A percentile compares a stretch with the other conserved stretches of the same genome.
These are phyloP conservation scores for Melanotaenia pygmaea DNA, from an alignment of 2,797 vertebrate genomes.

Conservation along the genomic window DNA sequence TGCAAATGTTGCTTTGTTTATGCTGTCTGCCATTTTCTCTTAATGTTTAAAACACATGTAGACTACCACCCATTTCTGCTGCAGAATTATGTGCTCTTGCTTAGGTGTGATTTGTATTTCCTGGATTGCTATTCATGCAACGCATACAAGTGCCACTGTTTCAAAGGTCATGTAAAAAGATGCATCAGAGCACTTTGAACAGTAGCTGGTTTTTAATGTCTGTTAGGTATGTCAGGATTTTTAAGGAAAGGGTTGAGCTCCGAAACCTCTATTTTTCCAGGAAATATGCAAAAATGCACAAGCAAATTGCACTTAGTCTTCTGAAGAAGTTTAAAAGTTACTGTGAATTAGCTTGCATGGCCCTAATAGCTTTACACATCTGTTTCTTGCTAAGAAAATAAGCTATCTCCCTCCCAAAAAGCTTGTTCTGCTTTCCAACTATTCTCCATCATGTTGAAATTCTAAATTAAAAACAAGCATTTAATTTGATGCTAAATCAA, in stretches of 20 bases:
- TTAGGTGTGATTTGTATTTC: neutral
- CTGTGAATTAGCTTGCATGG: no score
- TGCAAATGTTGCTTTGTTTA: neutral
- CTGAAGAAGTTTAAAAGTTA: neutral
- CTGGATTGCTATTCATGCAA: neutral
- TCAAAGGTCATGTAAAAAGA: neutral
- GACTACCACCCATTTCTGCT: neutral
- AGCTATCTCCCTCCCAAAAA: neutral
- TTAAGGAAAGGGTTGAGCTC: no score
- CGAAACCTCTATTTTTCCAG: no score
- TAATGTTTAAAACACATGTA: neutral
- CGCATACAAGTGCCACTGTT: neutral
- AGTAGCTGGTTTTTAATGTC: neutral
- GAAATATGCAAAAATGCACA: no score
- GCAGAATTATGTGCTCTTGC: neutral
- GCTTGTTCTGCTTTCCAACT: neutral
- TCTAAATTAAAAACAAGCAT: neutral
- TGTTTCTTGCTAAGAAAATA: neutral
- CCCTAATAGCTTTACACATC: no score
- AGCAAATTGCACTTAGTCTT: no score
- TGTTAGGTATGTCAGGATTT: neutral
- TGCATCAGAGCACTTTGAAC: neutral
- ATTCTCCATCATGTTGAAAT: neutral
- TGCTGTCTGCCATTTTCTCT: neutral
- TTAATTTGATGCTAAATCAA: neutral